phyloP scores from a whole-genome alignment of 2,888 invertebrate species.

The Cheilosia vulpina region DNA sequence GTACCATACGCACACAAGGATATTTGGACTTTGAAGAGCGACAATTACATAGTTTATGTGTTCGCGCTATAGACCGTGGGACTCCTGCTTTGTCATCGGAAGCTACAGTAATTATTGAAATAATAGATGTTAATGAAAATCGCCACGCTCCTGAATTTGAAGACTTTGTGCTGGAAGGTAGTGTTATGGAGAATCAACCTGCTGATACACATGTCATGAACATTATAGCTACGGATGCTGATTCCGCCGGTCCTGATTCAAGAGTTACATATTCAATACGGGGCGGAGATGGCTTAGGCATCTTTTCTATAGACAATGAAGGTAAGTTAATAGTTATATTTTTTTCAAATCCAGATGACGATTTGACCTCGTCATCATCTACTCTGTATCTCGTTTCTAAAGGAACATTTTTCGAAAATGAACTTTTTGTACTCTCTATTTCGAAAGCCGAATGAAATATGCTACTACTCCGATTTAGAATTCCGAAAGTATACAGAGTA shows the following conservation, averaged over 20 bases:
- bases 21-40: slow-evolving; percentile 94
- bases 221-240: slow-evolving; percentile 91
- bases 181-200: slow-evolving; percentile 92
- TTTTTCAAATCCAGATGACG: too few relatives aligned
- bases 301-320: slow-evolving; percentile 94
- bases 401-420: too few relatives aligned
- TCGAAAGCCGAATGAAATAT: too few relatives aligned
- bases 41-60: slow-evolving; percentile 94
- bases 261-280: slow-evolving; percentile 93
- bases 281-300: slow-evolving; percentile 95
- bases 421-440: too few relatives aligned
- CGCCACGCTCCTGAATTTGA: slow-evolving; percentile 91
- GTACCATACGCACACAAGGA: slow-evolving; percentile 91
- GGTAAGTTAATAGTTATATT: slow-evolving; percentile 85
- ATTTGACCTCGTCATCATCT: too few relatives aligned
- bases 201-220: slow-evolving; percentile 90
- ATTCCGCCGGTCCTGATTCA: slow-evolving; percentile 91
- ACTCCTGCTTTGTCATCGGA: slow-evolving; percentile 91
- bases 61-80: slow-evolving; percentile 94
- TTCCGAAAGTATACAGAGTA: too few relatives aligned
- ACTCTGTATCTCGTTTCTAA: too few relatives aligned
- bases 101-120: slow-evolving; percentile 92
- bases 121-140: slow-evolving; percentile 98
- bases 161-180: slow-evolving; percentile 90
- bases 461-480: too few relatives aligned